phyloP scores from a whole-genome alignment of 2,797 vertebrate genomes.

The Pempheris klunzingeri region DNA sequence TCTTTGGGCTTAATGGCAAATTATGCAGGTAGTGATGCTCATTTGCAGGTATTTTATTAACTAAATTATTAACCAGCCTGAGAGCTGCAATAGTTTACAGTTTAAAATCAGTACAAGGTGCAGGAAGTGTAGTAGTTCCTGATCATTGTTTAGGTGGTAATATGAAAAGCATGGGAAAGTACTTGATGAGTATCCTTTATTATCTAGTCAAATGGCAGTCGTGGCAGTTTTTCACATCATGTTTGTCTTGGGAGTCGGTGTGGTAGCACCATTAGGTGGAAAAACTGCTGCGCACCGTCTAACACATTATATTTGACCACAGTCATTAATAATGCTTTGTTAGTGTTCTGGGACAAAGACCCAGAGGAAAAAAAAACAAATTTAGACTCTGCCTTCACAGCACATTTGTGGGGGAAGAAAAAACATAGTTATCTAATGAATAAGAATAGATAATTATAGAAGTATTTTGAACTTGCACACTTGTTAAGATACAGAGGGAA shows the following conservation, averaged over 20 bases:
- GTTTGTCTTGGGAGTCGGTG: slow-evolving; percentile 58
- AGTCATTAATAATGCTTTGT: slow-evolving; percentile 29
- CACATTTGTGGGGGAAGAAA: slow-evolving; percentile 1
- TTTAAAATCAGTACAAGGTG: neutral
- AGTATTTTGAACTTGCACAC: neutral
- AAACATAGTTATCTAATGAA: neutral
- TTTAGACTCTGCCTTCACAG: neutral
- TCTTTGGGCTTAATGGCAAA: neutral
- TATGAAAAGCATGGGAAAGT: slow-evolving; percentile 24
- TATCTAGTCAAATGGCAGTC: slow-evolving; percentile 43
- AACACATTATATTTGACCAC: slow-evolving; percentile 13
- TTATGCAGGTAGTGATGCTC: neutral
- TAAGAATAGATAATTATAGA: neutral
- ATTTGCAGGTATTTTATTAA: neutral
- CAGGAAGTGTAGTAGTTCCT: slow-evolving; percentile 10
- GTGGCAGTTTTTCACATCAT: slow-evolving; percentile 33
- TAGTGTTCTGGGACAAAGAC: neutral
- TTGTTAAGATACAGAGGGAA: neutral
- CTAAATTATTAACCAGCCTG: neutral
- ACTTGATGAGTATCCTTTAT: slow-evolving; percentile 30
- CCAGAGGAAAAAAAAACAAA: neutral
- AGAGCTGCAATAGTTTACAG: neutral
- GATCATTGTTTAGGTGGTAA: slow-evolving; percentile 11
- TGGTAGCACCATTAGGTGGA: slow-evolving; percentile 5
- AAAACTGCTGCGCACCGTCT: slow-evolving; percentile 17